Evolutionary conservation across 2,888 invertebrate genomes (phyloP).

Genomic region (Papilio gigon): DNA sequence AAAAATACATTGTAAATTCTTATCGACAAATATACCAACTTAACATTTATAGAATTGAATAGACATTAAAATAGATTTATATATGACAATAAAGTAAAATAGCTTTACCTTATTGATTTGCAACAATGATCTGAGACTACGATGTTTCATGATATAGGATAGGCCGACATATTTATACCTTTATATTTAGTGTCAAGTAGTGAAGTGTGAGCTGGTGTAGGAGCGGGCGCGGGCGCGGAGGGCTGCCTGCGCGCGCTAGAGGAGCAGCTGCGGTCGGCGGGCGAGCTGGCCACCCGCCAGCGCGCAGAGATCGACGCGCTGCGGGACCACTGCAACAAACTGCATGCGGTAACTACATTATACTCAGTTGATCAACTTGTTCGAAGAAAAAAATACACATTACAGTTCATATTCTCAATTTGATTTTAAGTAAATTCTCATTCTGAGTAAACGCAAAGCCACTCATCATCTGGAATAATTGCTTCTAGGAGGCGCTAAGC

Average conservation of each 20-base stretch:
- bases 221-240: conserved; percentile 81
- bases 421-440: too few relatives aligned
- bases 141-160: background rate
- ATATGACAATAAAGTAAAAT: too few relatives aligned
- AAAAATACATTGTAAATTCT: background rate
- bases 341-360: conserved; percentile 84
- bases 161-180: background rate
- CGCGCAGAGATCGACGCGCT: conserved; percentile 89
- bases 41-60: background rate
- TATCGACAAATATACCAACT: background rate
- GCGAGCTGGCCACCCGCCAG: conserved; percentile 88
- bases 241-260: conserved; percentile 90
- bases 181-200: background rate
- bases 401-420: too few relatives aligned
- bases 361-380: background rate
- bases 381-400: too few relatives aligned
- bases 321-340: conserved; percentile 85
- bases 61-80: too few relatives aligned
- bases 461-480: background rate
- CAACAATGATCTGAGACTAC: background rate
- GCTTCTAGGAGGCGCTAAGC: conserved; percentile 84
- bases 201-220: conserved; percentile 46
- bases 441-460: too few relatives aligned
- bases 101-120: too few relatives aligned
- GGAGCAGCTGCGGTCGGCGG: conserved; percentile 88